Base-by-base conservation (phyloP, 2,797 vertebrate species). In the Phrynocephalus guinanensis region DNA sequence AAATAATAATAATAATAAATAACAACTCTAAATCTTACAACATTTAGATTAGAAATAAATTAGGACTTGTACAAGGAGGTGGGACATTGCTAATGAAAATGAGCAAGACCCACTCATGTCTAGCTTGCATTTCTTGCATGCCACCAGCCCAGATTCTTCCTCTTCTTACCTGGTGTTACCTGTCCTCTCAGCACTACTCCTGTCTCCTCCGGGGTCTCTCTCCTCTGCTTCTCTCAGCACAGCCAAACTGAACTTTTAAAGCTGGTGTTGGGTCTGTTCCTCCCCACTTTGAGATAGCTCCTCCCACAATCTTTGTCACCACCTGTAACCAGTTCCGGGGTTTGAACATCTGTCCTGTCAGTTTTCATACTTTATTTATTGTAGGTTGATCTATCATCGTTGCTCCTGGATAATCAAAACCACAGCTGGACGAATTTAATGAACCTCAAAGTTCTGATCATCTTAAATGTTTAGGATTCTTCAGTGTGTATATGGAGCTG, bases 201-300 rank as follows among this genome's bases (percentile, higher is more conserved):
- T 18, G 22, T 52, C n/a, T 73, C 60, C 52, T n/a, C 18, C 33
- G 3, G 10, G 26, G 52, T 56, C 63, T 9, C n/a, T 33, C n/a
- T 33, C 9, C 18, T 85, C 60, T 52, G 38, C 77, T 70, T 84
- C 24, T 85, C 13, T 48, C 15, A 26, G 60, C 18, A 16, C 18
- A 76, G 70, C 16, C 52, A 75, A 75, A 26, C 38, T 73, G 60
- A 13, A 72, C 6, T 88, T 80, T 88, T 81, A 88, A 85, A 88
- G 87, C 7, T 6, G 26, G 56, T 52, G 1, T 13, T 85, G 67
- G 44, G 63, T 22, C 44, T 80, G 60, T 18, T 67, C 60, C 63
- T 26, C 72, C 38, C 78, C 18, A 1, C 22, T 67, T 3, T 24
- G 6, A 72, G 52, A 83, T 9, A 44, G 75, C 28, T 30, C 81